Evolutionary conservation across 2,797 vertebrate genomes (phyloP), one percentile per base, ranked within the genome.

Genomic region (Falco columbarius): DNA sequence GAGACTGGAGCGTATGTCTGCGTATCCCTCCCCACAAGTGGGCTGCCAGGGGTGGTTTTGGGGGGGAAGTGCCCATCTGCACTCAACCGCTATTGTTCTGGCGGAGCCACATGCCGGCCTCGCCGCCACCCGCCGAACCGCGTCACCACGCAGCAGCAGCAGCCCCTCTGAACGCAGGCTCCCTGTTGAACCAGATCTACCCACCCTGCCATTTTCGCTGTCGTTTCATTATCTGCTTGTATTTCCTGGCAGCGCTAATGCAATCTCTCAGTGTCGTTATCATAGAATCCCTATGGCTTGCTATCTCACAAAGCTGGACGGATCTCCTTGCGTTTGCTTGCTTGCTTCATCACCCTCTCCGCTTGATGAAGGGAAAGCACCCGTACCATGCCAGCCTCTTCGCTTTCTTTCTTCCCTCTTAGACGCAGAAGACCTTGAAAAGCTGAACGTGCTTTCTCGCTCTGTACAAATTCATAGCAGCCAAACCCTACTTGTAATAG

Each of bases 121-220:
- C 2, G 0, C 83, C 89, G 95, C 88, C 85, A 91, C 89, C 90
- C 9, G 49, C 47, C 2, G 6, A 95, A 84, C 91, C 87, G 88
- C 89, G 77, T 97, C 95, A 96, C 12, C 0, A 38, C 96, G 56
- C 93, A 93, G 94, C 94, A 34, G 91, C 56, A 34, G 82, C 93
- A 63, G 63, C 63, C 58, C 56, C 59, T 74, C 70, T 9, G 93
- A 93, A 93, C 58, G 93, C 93, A 95, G 93, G 16, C 92, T 96
- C 96, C 95, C 94, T 61, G 84, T 92, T 89, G 97, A 82, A 95
- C 40, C 65, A 74, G 63, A 70, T 94, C 92, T 92, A 93, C 71
- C 90, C 89, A 95, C 91, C 80, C 90, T 95, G 95, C 90, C 95
- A 95, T 97, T 97, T 97, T 94, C 92, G 22, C 91, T 91, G 88